Conservation (phyloP, 2,888 invertebrate species). For the Lordiphosa andalusiaca region DNA sequence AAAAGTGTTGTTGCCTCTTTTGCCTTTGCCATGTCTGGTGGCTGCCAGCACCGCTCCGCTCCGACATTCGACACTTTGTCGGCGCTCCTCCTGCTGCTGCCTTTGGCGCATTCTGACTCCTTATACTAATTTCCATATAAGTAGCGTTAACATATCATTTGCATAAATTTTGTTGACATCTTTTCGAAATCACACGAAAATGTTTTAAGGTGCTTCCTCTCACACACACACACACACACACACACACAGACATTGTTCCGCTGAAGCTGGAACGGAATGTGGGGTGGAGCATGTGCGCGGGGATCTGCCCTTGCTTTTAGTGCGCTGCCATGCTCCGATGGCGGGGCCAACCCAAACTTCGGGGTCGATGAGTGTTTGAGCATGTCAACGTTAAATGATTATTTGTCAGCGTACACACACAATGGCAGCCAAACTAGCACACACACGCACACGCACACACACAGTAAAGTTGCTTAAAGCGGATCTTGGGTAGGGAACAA, state of each 20-base stretch:
- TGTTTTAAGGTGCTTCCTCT: constrained; percentile 73
- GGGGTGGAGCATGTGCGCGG: neutral
- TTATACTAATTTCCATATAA: constrained; percentile 77
- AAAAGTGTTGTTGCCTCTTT: constrained; percentile 56
- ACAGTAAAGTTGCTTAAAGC: neutral
- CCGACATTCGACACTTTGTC: constrained; percentile 24
- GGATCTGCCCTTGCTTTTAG: constrained; percentile 10
- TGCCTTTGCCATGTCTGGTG: constrained; percentile 3
- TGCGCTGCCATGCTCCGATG: constrained; percentile 28
- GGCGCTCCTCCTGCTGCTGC: constrained; percentile 25
- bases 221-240: constrained; percentile 24
- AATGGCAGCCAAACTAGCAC: constrained; percentile 40
- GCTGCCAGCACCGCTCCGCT: constrained; percentile 14
- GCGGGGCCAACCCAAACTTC: constrained; percentile 3
- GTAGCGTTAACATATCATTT: constrained; percentile 78
- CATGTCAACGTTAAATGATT: constrained; percentile 45
- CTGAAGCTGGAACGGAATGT: neutral
- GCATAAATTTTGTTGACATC: constrained; percentile 78
- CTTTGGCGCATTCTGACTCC: constrained; percentile 73
- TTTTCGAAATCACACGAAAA: constrained; percentile 78
- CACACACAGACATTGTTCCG: constrained; percentile 25
- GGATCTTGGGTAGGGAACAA: neutral
- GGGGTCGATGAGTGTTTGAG: neutral
- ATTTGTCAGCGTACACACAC: constrained; percentile 45
- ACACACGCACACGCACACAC: too few relatives aligned